Evolutionary conservation across 92 coral and sea anemone genomes (phyloP), one percentile per base, ranked within the genome.

Genomic region (Porites evermanni): DNA sequence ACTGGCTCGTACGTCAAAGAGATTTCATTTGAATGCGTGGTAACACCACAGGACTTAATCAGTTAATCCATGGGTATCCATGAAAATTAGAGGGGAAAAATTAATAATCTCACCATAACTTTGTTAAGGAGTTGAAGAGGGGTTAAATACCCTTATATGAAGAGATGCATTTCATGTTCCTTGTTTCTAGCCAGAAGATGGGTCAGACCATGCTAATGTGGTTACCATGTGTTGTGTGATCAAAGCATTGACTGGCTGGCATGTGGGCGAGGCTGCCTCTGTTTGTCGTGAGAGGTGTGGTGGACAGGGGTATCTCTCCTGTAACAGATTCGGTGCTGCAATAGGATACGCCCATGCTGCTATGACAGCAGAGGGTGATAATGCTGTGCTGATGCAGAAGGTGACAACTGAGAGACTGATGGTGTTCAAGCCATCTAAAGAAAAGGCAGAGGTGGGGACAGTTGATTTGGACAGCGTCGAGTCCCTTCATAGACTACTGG

Each of bases 291-390:
- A 95, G 80, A 92, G 98, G 76, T 93, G 96, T 76, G 98, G 98
- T 2, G 98, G 98, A 20, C 98, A 95, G 84, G 98, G 98, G 12
- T 95, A 91, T 81, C 93, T 95, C 52, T 95, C 98, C 47, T 95
- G 98, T 50, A 95, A 95, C 91, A 87, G 90, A 71, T 86, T 89
- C 21, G 96, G 96, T 7, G 50, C 86, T 53, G 94, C 92, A 26
- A 85, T 93, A 14, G 96, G 92, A 70, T 86, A 88, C 24, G 84
- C 98, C 18, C 98, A 95, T 67, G 94, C 96, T 29, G 91, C 96
- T 53, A 95, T 95, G 93, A 95, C 98, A 54, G 98, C 98, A 14
- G 98, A 95, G 77, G 98, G 98, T 2, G 98, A 95, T 78, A 95
- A 95, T 77, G 82, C 96, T 66, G 98, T 95, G 59, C 83, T 95